Conservation (phyloP, 2,797 vertebrate species). For the Hirundo rustica region DNA sequence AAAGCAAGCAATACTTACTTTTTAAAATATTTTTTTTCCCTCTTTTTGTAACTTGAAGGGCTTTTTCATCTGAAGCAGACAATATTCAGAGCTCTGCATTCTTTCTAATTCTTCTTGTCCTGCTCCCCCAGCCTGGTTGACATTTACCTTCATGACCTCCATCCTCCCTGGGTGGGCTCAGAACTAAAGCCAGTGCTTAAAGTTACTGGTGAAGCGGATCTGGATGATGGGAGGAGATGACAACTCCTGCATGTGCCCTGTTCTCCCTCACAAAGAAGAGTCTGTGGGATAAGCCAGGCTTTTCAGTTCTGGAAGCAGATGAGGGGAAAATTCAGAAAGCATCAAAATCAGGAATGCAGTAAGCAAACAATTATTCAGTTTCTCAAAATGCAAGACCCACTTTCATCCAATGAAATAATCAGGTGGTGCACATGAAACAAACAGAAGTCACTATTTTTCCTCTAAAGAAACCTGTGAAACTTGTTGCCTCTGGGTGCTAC, state of each 20-base stretch:
- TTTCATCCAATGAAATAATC: not conserved
- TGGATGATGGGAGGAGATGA: not conserved
- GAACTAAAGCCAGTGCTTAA: not conserved
- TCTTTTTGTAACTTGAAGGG: not conserved
- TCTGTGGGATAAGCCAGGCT: not conserved
- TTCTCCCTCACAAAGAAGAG: not conserved
- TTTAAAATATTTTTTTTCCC: accelerated
- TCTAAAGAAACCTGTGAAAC: not conserved
- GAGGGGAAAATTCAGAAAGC: not conserved
- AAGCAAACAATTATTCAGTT: not conserved
- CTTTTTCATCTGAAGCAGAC: not conserved
- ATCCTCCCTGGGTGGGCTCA: not conserved
- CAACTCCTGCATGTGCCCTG: not conserved
- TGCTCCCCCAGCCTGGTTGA: not conserved
- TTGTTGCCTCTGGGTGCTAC: not conserved
- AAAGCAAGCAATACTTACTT: not conserved
- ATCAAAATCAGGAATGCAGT: not conserved
- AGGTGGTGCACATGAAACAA: not conserved
- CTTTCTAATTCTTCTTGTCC: not conserved
- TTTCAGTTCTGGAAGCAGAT: not conserved
- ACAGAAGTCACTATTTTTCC: not conserved
- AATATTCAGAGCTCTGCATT: not conserved
- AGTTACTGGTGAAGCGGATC: not conserved
- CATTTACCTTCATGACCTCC: not conserved
- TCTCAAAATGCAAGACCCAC: not conserved